Conservation (phyloP, 1,140 invertebrate genomes). For the Aphelenchoides fujianensis region DNA sequence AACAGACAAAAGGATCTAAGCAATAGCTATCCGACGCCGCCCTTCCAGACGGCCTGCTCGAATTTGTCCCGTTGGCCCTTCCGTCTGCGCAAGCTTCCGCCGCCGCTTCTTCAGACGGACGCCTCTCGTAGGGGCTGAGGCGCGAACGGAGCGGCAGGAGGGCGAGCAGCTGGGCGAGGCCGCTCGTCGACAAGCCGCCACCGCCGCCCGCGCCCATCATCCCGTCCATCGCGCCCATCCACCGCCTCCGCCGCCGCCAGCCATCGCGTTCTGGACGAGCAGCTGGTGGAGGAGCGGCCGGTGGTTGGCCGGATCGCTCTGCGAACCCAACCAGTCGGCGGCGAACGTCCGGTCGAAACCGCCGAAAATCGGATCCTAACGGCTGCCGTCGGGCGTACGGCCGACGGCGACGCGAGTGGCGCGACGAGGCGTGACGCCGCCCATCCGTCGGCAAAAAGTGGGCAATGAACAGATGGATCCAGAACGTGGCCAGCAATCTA, state of each 20-base stretch:
- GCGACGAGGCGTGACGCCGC: not conserved
- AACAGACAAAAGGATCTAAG: too few species aligned
- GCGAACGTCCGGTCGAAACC: not conserved
- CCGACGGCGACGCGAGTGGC: not conserved
- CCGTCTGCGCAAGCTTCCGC: not conserved
- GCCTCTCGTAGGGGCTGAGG: not conserved
- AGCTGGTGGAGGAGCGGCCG: too few species aligned
- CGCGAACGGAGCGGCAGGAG: not conserved
- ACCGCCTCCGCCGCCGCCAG: too few species aligned
- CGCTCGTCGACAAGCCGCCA: not conserved
- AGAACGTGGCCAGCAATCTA: not conserved
- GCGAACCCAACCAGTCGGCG: not conserved
- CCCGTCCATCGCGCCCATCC: too few species aligned
- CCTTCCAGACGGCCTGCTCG: not conserved
- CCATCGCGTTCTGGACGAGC: too few species aligned
- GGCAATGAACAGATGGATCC: too few species aligned
- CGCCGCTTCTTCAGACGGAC: not conserved
- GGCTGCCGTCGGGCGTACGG: too few species aligned
- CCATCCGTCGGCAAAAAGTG: too few species aligned
- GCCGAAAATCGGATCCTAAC: not conserved
- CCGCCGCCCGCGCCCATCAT: too few species aligned
- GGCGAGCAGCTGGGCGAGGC: not conserved
- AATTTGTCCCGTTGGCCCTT: not conserved
- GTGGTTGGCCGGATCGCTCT: not conserved
- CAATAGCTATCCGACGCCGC: not conserved